Base-by-base conservation (phyloP, 2,888 invertebrate species). In the Sinopyrophorus schimmeli region DNA sequence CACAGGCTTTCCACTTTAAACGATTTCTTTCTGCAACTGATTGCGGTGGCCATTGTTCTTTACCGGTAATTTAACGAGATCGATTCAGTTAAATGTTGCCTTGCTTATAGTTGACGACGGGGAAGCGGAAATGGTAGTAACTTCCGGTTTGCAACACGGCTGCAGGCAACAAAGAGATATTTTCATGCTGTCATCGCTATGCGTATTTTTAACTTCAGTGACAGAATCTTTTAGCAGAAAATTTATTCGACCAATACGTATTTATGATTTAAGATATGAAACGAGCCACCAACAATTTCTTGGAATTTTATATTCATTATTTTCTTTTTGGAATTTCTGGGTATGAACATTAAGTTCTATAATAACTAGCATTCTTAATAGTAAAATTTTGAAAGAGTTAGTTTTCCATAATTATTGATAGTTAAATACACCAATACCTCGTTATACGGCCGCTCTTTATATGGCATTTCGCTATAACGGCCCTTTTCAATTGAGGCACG, bases 11-110 rank as follows among this genome's bases (percentile, higher is more conserved):
- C 47, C 50, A 53, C 42, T 48, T 41, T 51, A 49, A 59, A 59
- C 59, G 56, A 62, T 62, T 64, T 65, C 64, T 66, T 64, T 65
- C 58, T 61, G 57, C 48, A 42, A 46, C 50, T 59, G 60, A 59
- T 61, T 62, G 58, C 60, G 50, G 49, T 59, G 50, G 60, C 62
- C 60, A 70, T 70, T 70, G 68, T 70, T 69, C 68, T 66, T 52
- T 54, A 53, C 57, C 61, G 57, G 64, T 62, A 68, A 68, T 69
- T 68, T 65, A 61, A 62, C 57, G 52, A 62, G 62, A 67, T 68
- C 67, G 67, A 68, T 69, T 64, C 63, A 53, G 59, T 63, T 67
- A 66, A 68, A 67, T 60, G 64, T 54, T 59, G 58, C 53, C 63
- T 64, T 58, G 61, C 60, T 65, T 54, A 47, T 50, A 61, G 58